Percentiles rank a stretch among this genome's conserved stretches.
Evolutionary conservation across 2,888 invertebrate genomes (phyloP).

Genomic region (Morinoia aosen): DNA sequence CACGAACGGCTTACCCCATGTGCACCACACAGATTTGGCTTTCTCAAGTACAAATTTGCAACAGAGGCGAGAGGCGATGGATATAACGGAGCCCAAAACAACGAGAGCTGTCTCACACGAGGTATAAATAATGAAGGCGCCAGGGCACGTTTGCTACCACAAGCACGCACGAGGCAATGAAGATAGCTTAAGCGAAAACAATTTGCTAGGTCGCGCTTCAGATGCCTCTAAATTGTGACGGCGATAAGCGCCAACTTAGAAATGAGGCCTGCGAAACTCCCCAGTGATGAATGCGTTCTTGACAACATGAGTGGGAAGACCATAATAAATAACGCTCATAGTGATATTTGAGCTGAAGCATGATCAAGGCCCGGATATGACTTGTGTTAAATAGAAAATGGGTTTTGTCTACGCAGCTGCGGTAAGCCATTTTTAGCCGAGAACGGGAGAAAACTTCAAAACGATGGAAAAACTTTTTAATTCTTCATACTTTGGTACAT

Average conservation of each 20-base stretch:
- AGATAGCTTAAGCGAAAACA: neutral
- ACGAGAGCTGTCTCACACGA: no score
- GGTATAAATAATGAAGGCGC: neutral
- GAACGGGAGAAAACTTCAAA: no score
- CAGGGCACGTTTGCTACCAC: neutral
- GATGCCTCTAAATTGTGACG: neutral
- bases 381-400: neutral
- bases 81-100: no score
- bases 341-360: neutral
- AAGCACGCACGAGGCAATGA: neutral
- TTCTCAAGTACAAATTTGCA: no score
- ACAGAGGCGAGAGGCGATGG: no score
- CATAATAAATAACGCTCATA: neutral
- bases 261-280: neutral
- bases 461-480: no score
- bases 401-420: neutral
- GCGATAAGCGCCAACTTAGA: neutral
- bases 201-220: neutral
- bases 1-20: neutral
- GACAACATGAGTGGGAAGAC: neutral
- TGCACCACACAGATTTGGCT: no score
- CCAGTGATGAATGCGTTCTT: neutral
- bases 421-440: neutral
- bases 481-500: no score
- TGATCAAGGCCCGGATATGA: neutral